Conservation (phyloP, 2,888 invertebrate genomes). For the Mythimna impura region DNA sequence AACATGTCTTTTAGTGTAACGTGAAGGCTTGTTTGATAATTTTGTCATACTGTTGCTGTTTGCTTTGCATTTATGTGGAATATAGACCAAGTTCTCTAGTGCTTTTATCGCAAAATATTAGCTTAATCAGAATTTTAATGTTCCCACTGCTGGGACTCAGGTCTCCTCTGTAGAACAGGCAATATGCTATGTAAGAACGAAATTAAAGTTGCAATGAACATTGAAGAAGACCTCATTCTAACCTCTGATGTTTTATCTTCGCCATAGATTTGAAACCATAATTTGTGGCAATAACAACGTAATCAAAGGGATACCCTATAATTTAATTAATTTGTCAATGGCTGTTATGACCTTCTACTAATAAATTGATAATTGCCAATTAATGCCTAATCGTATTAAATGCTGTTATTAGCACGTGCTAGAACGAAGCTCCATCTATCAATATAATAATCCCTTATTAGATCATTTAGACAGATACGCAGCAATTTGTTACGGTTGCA, state of each 20-base stretch:
- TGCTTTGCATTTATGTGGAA: not conserved
- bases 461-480: not conserved
- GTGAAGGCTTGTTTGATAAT: constrained; percentile 11
- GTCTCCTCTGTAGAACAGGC: no score
- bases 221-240: not conserved
- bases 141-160: no score
- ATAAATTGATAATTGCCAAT: constrained; percentile 32
- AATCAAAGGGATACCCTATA: not conserved
- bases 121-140: no score
- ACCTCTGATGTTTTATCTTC: not conserved
- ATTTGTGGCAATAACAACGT: not conserved
- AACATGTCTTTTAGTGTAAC: not conserved
- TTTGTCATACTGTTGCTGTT: not conserved
- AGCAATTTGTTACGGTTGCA: not conserved
- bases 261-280: not conserved
- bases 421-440: constrained; percentile 2
- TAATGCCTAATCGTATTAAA: constrained; percentile 31
- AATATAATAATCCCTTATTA: constrained; percentile 18
- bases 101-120: not conserved
- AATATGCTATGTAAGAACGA: not conserved
- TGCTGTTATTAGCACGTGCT: not conserved
- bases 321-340: constrained; percentile 3
- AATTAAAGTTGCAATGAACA: not conserved
- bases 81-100: not conserved
- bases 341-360: constrained; percentile 6